These are phyloP conservation scores for Agriopis marginaria DNA, from an alignment of 2,888 invertebrate genomes.

Conservation along the genomic window DNA sequence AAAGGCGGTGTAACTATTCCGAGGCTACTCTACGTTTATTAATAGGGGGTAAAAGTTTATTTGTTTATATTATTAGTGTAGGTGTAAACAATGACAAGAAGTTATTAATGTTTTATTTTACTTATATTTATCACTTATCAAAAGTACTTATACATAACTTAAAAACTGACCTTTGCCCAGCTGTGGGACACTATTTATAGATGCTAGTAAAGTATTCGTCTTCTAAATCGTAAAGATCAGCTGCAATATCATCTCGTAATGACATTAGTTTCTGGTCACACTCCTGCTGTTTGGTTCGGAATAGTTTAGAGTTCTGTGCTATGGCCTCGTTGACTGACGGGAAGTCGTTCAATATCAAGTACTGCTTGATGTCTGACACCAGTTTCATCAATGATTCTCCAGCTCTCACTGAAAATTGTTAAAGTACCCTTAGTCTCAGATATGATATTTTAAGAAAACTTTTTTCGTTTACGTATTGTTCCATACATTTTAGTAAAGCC, in stretches of 20 bases:
- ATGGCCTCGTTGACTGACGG: conserved; percentile 99
- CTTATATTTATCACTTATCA: not conserved
- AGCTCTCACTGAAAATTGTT: conserved; percentile 91
- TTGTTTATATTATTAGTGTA: too few relatives aligned
- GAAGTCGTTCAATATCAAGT: conserved; percentile 98
- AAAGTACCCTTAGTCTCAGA: too few relatives aligned
- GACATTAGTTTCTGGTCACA: conserved; percentile 97
- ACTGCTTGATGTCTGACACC: conserved; percentile 99
- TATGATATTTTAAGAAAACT: too few relatives aligned
- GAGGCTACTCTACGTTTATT: too few relatives aligned
- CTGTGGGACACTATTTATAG: conserved; percentile 86
- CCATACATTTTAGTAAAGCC: too few relatives aligned
- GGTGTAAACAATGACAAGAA: too few relatives aligned
- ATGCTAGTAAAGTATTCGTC: conserved; percentile 97
- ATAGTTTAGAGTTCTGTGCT: conserved; percentile 95
- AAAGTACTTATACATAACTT: not conserved
- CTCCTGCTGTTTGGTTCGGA: conserved; percentile 95
- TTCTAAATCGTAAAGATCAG: conserved; percentile 96
- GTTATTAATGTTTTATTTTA: not conserved
- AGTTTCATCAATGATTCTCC: conserved; percentile 98
- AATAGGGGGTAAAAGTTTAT: too few relatives aligned
- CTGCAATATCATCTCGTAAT: conserved; percentile 97
- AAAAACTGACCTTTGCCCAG: not conserved
- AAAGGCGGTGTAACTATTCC: too few relatives aligned
- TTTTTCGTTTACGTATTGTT: too few relatives aligned